phyloP scores from a whole-genome alignment of 1,140 invertebrate genomes.

The Lepidostoma basale region DNA sequence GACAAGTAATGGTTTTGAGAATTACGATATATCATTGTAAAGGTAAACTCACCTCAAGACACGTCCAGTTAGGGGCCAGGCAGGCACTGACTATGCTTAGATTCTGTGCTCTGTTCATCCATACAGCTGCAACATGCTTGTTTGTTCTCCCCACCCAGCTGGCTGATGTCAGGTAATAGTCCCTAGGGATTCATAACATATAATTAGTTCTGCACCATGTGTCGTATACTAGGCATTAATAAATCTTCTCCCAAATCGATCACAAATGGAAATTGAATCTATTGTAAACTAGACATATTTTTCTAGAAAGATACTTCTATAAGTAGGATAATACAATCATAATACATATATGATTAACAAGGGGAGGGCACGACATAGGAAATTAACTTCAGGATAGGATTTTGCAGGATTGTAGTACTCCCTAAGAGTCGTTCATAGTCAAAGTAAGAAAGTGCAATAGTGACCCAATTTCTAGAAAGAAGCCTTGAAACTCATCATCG shows the following conservation, averaged over 20 bases:
- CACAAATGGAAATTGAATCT: not conserved
- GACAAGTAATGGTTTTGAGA: not conserved
- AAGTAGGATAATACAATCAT: too few relatives aligned
- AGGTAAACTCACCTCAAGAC: slow-evolving; percentile 72
- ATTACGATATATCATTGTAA: not conserved
- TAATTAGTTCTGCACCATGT: too few relatives aligned
- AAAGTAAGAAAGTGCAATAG: too few relatives aligned
- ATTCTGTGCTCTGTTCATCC: slow-evolving; percentile 92
- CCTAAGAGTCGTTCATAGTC: too few relatives aligned
- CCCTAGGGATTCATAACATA: slow-evolving; percentile 76
- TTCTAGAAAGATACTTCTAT: too few relatives aligned
- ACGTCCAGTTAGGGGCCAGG: slow-evolving; percentile 77
- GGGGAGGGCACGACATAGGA: too few relatives aligned
- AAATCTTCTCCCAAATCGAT: not conserved
- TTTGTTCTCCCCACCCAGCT: slow-evolving; percentile 82
- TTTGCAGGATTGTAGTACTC: too few relatives aligned
- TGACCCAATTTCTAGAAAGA: too few relatives aligned
- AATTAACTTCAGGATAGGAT: too few relatives aligned
- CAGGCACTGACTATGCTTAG: slow-evolving; percentile 82
- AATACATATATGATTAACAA: too few relatives aligned
- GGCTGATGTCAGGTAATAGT: slow-evolving; percentile 90
- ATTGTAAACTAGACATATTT: too few relatives aligned
- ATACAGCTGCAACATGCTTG: slow-evolving; percentile 79
- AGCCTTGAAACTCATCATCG: too few relatives aligned
- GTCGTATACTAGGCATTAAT: not conserved